Conservation (phyloP, 2,888 invertebrate genomes). For the Raillietiella orientalis region DNA sequence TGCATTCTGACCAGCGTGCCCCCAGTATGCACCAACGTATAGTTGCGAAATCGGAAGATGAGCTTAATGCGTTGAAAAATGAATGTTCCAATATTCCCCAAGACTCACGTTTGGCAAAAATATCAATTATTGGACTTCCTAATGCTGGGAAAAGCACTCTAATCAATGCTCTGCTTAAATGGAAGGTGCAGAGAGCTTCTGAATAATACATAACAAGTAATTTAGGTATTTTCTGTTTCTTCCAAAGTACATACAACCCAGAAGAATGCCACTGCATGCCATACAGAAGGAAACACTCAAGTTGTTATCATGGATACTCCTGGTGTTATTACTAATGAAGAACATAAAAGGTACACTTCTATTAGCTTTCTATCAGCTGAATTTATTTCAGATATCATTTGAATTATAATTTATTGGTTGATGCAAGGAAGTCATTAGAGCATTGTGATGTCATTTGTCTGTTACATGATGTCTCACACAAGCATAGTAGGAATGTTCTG, state of each 20-base stretch:
- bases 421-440: constrained; percentile 22
- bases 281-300: constrained; percentile 40
- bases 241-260: constrained; percentile 72
- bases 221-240: constrained; percentile 58
- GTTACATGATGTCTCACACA: constrained; percentile 46
- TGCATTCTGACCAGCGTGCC: too few relatives aligned
- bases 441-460: constrained; percentile 52
- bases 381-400: constrained; percentile 20
- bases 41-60: too few relatives aligned
- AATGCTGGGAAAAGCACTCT: constrained; percentile 89
- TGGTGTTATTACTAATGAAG: constrained; percentile 36
- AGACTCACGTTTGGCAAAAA: constrained; percentile 9
- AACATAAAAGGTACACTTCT: constrained; percentile 25
- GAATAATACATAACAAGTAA: constrained; percentile 4
- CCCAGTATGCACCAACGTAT: too few relatives aligned
- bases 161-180: constrained; percentile 47
- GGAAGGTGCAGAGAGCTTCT: constrained; percentile 22
- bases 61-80: too few relatives aligned
- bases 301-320: constrained; percentile 78
- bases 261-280: constrained; percentile 31
- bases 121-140: constrained; percentile 67
- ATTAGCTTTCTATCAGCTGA: constrained; percentile 3
- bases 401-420: constrained; percentile 21
- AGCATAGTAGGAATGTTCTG: constrained; percentile 27
- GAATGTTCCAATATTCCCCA: too few relatives aligned